Conservation (phyloP, 1,140 invertebrate species). For the Saccostrea echinata region DNA sequence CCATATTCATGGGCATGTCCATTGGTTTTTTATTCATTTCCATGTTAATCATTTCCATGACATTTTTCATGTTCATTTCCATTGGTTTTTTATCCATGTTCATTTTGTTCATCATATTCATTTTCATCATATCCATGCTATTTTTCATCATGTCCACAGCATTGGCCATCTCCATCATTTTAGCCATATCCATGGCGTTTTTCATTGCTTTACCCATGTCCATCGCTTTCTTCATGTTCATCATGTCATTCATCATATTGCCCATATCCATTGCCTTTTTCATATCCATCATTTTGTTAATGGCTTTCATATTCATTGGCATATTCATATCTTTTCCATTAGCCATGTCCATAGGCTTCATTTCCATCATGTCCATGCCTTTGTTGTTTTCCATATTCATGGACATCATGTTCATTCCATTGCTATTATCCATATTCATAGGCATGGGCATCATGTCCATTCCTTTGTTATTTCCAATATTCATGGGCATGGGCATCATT, state of each 20-base stretch:
- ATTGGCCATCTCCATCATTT: constrained; percentile 2
- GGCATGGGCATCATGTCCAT: background rate
- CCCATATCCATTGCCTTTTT: background rate
- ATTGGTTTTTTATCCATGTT: background rate
- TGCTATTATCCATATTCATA: background rate
- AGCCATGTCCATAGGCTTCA: background rate
- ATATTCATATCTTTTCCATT: background rate
- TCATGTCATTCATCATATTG: background rate
- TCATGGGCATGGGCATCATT: background rate
- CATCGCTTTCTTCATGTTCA: background rate
- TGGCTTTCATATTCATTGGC: background rate
- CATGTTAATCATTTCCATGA: background rate
- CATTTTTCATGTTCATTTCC: background rate
- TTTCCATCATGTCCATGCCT: background rate
- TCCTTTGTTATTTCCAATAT: background rate
- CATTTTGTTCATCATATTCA: background rate
- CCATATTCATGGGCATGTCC: background rate
- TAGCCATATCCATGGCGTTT: background rate
- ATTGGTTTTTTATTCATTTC: background rate
- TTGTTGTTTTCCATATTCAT: background rate
- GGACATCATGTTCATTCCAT: background rate
- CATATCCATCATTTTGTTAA: background rate
- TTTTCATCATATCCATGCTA: background rate
- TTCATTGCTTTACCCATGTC: background rate
- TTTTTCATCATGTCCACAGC: constrained; percentile 1